Percentiles rank a stretch among this genome's conserved stretches.
These are phyloP conservation scores for Chiloscyllium plagiosum DNA, from an alignment of 2,113 vertebrate genomes.

Conservation along the genomic window DNA sequence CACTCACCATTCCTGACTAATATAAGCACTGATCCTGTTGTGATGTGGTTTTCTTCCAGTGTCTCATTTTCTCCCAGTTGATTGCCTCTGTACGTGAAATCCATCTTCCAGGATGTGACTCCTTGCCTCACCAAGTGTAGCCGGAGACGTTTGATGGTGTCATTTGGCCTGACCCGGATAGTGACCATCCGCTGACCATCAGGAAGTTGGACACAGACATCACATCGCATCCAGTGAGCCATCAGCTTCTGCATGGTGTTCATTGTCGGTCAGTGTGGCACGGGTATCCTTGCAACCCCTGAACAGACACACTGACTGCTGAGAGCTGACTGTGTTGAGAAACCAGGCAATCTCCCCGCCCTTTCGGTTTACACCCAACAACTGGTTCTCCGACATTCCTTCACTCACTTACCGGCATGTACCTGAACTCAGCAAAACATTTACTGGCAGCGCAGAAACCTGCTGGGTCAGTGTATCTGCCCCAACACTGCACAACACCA, in stretches of 20 bases:
- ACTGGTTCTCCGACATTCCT: neutral
- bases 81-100: neutral
- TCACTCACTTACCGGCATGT: neutral
- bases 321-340: neutral
- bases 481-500: neutral
- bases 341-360: neutral
- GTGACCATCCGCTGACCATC: neutral
- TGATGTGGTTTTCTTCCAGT: neutral
- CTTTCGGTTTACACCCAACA: neutral
- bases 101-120: conserved; percentile 34
- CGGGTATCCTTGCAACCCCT: neutral
- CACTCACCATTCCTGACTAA: neutral
- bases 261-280: neutral
- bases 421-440: neutral
- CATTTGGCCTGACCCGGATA: neutral
- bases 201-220: neutral
- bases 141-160: neutral
- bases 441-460: neutral
- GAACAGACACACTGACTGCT: neutral
- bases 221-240: neutral
- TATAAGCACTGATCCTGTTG: neutral
- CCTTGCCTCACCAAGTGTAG: neutral
- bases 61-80: conserved; percentile 28
- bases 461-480: no score
- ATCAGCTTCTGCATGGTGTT: neutral